phyloP scores from a whole-genome alignment of 2,888 invertebrate species.

The Dichetophora obliterata region DNA sequence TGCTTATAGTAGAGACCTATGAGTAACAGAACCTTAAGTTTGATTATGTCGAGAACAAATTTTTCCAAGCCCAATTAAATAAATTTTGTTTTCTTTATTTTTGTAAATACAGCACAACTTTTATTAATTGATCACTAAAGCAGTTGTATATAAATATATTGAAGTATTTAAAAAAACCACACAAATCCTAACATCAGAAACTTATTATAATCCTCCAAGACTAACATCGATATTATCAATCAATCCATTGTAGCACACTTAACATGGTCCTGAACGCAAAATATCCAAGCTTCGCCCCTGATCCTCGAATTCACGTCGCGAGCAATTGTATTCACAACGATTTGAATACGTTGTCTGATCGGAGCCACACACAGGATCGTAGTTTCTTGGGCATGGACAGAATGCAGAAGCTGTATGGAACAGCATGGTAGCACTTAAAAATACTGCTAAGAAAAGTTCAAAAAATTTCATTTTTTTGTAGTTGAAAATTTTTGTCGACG shows the following conservation, averaged over 20 bases:
- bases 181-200: neutral
- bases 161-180: neutral
- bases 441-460: constrained; percentile 36
- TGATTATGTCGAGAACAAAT: too few species aligned
- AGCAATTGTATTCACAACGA: constrained; percentile 59
- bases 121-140: neutral
- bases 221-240: neutral
- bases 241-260: constrained; percentile 15
- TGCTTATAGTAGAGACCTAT: too few species aligned
- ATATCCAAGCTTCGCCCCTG: constrained; percentile 57
- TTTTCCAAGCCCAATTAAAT: too few species aligned
- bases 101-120: neutral
- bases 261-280: constrained; percentile 57
- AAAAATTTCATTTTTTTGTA: constrained; percentile 46
- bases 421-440: constrained; percentile 5
- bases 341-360: constrained; percentile 59
- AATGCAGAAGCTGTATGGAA: constrained; percentile 26
- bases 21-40: too few species aligned
- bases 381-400: constrained; percentile 62
- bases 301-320: constrained; percentile 49
- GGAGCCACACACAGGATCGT: constrained; percentile 60
- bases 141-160: neutral
- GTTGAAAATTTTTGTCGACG: neutral
- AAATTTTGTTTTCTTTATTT: too few species aligned
- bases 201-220: neutral